These are phyloP conservation scores for Polymixis flavicincta DNA, from an alignment of 2,888 invertebrate genomes.

Conservation along the genomic window DNA sequence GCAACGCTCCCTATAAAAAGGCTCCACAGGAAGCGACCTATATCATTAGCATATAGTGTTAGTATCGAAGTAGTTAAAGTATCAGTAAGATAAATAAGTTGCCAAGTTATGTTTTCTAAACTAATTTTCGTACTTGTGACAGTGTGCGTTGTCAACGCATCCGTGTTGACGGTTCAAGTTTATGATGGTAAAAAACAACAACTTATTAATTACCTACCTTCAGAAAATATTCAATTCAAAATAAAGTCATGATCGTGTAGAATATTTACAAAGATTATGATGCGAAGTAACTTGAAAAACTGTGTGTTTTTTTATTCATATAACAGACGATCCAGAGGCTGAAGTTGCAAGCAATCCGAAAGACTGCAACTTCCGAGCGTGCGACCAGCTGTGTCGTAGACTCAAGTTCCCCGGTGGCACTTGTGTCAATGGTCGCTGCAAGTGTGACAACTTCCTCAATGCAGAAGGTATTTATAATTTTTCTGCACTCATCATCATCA, in stretches of 20 bases:
- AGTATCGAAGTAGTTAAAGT: slow-evolving; percentile 4
- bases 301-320: not conserved
- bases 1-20: slow-evolving; percentile 45
- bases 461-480: slow-evolving; percentile 27
- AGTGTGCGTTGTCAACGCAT: slow-evolving; percentile 48
- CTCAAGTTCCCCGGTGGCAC: slow-evolving; percentile 30
- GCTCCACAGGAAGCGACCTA: not conserved
- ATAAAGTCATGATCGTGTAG: too few species aligned
- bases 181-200: slow-evolving; percentile 48
- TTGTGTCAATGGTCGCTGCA: slow-evolving; percentile 52
- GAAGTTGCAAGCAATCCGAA: not conserved
- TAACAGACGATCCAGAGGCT: slow-evolving; percentile 4
- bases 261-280: too few species aligned
- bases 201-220: too few species aligned
- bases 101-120: slow-evolving; percentile 46
- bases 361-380: slow-evolving; percentile 29
- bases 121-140: slow-evolving; percentile 38
- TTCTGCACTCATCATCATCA: too few species aligned
- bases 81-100: not conserved
- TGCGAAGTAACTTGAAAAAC: not conserved
- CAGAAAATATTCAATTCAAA: too few species aligned
- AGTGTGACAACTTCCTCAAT: slow-evolving; percentile 36
- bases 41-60: slow-evolving; percentile 19
- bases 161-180: slow-evolving; percentile 45
- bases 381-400: slow-evolving; percentile 45